These are phyloP conservation scores for Taphrorychus bicolor DNA, from an alignment of 2,888 invertebrate genomes.

Conservation along the genomic window DNA sequence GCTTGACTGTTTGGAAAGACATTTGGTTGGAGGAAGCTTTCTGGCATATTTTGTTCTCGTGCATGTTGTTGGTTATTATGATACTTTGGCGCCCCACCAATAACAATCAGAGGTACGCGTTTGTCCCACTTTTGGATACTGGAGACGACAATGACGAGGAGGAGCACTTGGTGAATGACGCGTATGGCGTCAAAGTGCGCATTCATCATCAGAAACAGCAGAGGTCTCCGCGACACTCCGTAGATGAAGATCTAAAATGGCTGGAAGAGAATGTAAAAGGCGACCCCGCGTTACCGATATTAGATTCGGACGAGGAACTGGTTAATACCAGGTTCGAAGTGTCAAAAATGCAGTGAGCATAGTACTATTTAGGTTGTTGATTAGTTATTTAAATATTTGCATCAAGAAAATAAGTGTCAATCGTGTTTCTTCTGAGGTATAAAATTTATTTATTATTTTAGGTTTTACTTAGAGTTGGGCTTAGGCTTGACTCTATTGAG, in stretches of 20 bases:
- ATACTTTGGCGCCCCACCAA: slow-evolving; percentile 94
- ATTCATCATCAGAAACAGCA: slow-evolving; percentile 50
- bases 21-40: slow-evolving; percentile 95
- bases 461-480: no score
- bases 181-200: slow-evolving; percentile 83
- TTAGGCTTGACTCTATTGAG: no score
- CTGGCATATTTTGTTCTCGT: slow-evolving; percentile 93
- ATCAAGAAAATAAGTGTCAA: no score
- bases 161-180: slow-evolving; percentile 85
- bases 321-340: slow-evolving; percentile 87
- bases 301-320: slow-evolving; percentile 84
- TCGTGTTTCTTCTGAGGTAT: no score
- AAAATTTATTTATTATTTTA: no score
- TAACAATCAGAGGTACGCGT: slow-evolving; percentile 94
- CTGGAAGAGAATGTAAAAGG: slow-evolving; percentile 90
- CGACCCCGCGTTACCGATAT: slow-evolving; percentile 72
- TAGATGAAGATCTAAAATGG: slow-evolving; percentile 87
- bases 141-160: slow-evolving; percentile 73
- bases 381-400: no score
- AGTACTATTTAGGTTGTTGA: no score
- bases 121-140: slow-evolving; percentile 89
- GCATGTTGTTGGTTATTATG: slow-evolving; percentile 90
- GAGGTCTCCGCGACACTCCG: slow-evolving; percentile 60
- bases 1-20: slow-evolving; percentile 87
- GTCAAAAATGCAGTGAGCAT: slow-evolving; percentile 84